Evolutionary conservation across 1,140 invertebrate genomes (phyloP).

Genomic region (Ips typographus): DNA sequence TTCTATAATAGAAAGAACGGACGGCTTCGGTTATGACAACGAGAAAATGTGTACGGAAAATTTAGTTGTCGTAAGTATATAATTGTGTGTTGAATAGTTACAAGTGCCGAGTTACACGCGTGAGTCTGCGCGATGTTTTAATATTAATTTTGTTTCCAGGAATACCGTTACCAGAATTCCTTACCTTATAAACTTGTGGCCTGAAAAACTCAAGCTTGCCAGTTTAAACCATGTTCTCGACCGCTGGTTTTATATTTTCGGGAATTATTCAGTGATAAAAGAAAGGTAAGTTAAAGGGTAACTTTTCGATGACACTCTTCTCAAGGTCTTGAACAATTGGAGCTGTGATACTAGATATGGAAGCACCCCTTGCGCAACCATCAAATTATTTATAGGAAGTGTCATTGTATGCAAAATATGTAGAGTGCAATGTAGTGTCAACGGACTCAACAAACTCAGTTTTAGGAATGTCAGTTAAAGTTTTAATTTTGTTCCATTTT

Average conservation of each 20-base stretch:
- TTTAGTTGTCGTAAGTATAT: conserved; percentile 37
- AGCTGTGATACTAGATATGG: no score
- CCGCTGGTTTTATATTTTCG: no score
- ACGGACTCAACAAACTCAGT: background rate
- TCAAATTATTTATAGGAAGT: no score
- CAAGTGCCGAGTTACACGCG: conserved; percentile 25
- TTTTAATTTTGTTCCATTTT: background rate
- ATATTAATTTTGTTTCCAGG: conserved; percentile 31
- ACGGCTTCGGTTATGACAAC: conserved; percentile 15
- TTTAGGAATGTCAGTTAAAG: background rate
- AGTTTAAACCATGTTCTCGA: conserved; percentile 20
- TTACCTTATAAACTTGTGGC: conserved; percentile 26
- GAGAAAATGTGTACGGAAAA: conserved; percentile 34
- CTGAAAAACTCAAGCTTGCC: conserved; percentile 13
- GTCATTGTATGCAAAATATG: no score
- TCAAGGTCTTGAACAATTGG: no score
- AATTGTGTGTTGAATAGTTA: conserved; percentile 19
- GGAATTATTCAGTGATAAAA: no score
- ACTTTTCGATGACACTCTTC: no score
- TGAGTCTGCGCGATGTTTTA: conserved; percentile 26
- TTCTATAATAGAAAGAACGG: conserved; percentile 9
- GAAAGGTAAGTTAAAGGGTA: no score
- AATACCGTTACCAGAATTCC: conserved; percentile 26
- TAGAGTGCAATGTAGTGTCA: no score
- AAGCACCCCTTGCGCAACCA: no score